phyloP scores from a whole-genome alignment of 1,140 invertebrate genomes.

The Solenopsis invicta region DNA sequence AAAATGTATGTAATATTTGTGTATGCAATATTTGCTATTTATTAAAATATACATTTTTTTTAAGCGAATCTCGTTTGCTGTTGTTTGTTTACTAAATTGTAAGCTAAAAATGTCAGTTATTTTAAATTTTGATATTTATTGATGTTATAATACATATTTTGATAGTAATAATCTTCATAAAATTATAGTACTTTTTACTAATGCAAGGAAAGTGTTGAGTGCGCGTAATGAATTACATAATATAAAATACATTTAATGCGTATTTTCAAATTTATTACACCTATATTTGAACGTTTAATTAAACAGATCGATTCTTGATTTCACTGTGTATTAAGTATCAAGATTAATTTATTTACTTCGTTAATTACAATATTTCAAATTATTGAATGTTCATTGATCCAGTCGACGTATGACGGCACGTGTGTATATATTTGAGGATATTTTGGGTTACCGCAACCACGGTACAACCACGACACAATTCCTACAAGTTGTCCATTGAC shows the following conservation, averaged over 20 bases:
- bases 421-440: constrained; percentile 82
- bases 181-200: background rate
- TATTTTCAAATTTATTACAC: background rate
- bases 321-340: background rate
- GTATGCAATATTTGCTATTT: background rate
- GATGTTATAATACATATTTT: too few species aligned
- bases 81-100: background rate
- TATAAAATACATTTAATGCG: background rate
- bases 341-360: background rate
- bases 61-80: background rate
- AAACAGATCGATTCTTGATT: background rate
- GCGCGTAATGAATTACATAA: background rate
- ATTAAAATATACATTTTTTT: constrained; percentile 3
- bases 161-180: background rate
- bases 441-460: constrained; percentile 78
- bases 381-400: constrained; percentile 45
- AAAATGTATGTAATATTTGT: background rate
- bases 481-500: constrained; percentile 83
- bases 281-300: constrained; percentile 9
- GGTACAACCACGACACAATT: constrained; percentile 84
- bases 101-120: background rate
- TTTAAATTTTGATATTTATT: background rate
- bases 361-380: background rate
- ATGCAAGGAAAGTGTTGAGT: background rate
- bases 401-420: constrained; percentile 74